Conservation (phyloP, 2,888 invertebrate species). For the Penaeus monodon region DNA sequence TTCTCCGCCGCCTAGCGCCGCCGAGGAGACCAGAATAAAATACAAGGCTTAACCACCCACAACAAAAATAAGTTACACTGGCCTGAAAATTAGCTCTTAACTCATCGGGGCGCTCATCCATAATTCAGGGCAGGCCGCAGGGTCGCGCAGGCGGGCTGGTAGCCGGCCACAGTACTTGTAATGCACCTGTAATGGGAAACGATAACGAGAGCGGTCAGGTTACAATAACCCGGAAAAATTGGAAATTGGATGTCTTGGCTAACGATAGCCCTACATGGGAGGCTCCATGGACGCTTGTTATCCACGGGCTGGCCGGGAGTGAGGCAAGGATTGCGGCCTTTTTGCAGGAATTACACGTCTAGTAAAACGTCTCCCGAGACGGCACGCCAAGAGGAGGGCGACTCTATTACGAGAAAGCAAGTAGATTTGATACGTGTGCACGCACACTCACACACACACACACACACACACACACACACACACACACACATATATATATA, state of each 20-base stretch:
- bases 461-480: too few species aligned
- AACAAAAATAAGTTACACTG: constrained; percentile 7
- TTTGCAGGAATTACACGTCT: not conserved
- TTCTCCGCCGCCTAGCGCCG: not conserved
- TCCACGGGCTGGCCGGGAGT: not conserved
- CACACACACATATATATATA: too few species aligned
- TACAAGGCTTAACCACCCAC: not conserved
- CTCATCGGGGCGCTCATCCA: not conserved
- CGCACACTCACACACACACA: too few species aligned
- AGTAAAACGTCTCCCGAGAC: too few species aligned
- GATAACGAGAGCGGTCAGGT: not conserved
- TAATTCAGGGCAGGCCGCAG: not conserved
- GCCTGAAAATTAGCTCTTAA: constrained; percentile 2
- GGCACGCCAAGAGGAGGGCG: too few species aligned
- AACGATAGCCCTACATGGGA: constrained; percentile 21
- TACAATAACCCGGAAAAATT: constrained; percentile 26
- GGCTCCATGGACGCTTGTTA: not conserved
- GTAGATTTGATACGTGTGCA: too few species aligned
- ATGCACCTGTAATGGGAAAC: constrained; percentile 15
- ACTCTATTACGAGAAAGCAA: too few species aligned
- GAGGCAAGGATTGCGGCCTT: not conserved
- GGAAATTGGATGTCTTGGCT: constrained; percentile 18
- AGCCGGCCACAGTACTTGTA: not conserved
- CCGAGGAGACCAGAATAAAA: constrained; percentile 1
- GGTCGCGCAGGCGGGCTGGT: not conserved